Conservation (phyloP, 1,140 invertebrate genomes). For the Grapholita molesta region DNA sequence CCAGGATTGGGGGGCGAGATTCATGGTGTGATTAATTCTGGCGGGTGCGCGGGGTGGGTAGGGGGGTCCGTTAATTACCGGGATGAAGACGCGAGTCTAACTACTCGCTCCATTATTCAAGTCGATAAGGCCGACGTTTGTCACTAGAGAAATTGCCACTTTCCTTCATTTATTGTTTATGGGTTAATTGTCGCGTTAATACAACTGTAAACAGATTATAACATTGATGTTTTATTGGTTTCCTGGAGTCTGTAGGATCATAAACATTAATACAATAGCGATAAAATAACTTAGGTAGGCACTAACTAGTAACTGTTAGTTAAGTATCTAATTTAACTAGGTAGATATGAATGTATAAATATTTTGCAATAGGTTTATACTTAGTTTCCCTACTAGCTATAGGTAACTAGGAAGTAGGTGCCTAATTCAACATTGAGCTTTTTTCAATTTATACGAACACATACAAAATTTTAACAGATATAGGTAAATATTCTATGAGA, state of each 20-base stretch:
- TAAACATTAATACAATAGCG: background rate
- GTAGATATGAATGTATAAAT: no score
- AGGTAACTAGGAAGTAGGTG: no score
- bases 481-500: no score
- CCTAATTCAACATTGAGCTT: no score
- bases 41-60: conserved; percentile 30
- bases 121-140: conserved; percentile 68
- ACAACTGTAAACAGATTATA: background rate
- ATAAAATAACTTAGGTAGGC: background rate
- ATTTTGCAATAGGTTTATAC: background rate
- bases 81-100: conserved; percentile 74
- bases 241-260: background rate
- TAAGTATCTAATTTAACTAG: no score
- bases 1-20: conserved; percentile 71
- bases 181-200: conserved; percentile 43
- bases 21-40: conserved; percentile 76
- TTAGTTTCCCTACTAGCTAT: no score
- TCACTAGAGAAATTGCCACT: conserved; percentile 68
- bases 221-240: background rate
- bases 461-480: no score
- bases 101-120: conserved; percentile 71
- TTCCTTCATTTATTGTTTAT: conserved; percentile 72
- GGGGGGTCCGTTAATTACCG: conserved; percentile 63
- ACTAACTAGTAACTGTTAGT: no score
- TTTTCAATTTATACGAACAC: no score